Evolutionary conservation across 2,113 vertebrate species (phyloP).

Genomic region (Lampris incognitus): DNA sequence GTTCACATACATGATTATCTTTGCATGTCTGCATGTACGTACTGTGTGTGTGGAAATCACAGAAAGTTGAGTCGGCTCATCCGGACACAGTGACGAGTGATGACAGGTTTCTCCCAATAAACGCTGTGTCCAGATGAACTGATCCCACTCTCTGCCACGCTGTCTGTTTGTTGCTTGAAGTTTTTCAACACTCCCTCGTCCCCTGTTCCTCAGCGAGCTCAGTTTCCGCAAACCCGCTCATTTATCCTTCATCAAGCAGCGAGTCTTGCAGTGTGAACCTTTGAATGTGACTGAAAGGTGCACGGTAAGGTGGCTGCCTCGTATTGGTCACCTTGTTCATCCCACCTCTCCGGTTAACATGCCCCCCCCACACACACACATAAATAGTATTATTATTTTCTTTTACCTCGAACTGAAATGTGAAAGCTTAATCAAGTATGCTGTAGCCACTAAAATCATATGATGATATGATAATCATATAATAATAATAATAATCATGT

Average conservation of each 20-base stretch:
- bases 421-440: slow-evolving; percentile 38
- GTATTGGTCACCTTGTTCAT: slow-evolving; percentile 18
- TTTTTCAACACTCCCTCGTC: no score
- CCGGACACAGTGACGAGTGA: no score
- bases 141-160: no score
- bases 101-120: no score
- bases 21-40: slow-evolving; percentile 28
- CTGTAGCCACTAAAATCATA: not conserved
- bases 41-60: not conserved
- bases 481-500: no score
- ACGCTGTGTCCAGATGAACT: no score
- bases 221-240: slow-evolving; percentile 32
- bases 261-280: slow-evolving; percentile 16
- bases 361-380: slow-evolving; percentile 47
- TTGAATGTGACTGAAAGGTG: slow-evolving; percentile 3
- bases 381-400: slow-evolving; percentile 26
- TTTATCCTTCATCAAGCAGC: slow-evolving; percentile 56
- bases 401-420: slow-evolving; percentile 52
- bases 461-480: no score
- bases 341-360: not conserved
- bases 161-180: no score
- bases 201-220: slow-evolving; percentile 9
- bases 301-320: not conserved
- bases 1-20: not conserved
- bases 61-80: not conserved